A percentile compares a stretch with the other conserved stretches of the same genome.
phyloP scores from a whole-genome alignment of 2,797 vertebrate species.

The Amblyraja radiata region DNA sequence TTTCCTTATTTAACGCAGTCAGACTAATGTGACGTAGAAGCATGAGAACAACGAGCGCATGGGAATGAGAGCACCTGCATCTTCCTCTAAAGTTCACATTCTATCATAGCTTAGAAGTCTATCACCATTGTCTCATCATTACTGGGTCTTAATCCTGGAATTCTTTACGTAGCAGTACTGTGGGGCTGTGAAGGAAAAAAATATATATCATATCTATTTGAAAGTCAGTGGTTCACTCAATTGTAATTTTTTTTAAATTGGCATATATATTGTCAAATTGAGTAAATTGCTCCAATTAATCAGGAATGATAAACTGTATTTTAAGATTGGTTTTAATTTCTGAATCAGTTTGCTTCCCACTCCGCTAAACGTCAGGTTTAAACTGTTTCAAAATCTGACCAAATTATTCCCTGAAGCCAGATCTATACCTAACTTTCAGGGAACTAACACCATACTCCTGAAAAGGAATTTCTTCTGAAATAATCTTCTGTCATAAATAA shows the following conservation, averaged over 20 bases:
- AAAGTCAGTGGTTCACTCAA: neutral
- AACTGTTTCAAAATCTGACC: neutral
- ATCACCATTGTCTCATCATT: too few species aligned
- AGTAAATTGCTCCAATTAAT: neutral
- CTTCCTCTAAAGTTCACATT: too few species aligned
- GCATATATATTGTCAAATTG: neutral
- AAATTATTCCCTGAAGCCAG: neutral
- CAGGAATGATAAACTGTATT: neutral
- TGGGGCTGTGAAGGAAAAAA: too few species aligned
- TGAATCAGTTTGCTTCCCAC: neutral
- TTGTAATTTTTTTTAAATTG: neutral
- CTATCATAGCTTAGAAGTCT: too few species aligned
- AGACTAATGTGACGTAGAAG: neutral
- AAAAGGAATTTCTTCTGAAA: neutral
- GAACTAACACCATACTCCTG: neutral
- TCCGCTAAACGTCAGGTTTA: neutral
- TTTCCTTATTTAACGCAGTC: neutral
- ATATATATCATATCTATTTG: neutral
- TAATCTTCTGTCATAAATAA: neutral
- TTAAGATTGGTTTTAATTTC: neutral
- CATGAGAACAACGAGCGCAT: too few species aligned
- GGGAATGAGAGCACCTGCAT: too few species aligned
- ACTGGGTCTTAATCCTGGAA: too few species aligned
- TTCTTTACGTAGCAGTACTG: too few species aligned
- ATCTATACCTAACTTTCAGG: neutral